Conservation (phyloP, 35 echinoderm and acorn worm genomes). For the Amphiura filiformis region DNA sequence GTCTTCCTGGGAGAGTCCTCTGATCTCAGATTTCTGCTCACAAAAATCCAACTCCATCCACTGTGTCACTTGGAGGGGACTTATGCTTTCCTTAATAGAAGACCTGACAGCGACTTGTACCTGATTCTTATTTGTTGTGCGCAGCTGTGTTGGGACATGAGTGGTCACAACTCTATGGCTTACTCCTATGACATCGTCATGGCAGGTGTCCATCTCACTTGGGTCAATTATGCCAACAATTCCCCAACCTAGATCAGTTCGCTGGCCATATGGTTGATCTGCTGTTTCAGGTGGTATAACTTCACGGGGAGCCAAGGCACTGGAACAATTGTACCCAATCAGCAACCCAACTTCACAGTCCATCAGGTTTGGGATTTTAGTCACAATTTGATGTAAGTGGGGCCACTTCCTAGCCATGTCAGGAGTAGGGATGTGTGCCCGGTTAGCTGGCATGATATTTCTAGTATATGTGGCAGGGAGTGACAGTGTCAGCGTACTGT, state of each 20-base stretch:
- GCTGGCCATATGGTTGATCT: conserved; percentile 46
- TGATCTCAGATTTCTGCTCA: conserved; percentile 3
- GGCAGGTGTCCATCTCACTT: background rate
- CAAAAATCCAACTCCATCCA: conserved; percentile 44
- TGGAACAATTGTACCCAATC: conserved; percentile 75
- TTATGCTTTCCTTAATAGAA: conserved; percentile 13
- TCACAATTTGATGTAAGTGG: conserved; percentile 51
- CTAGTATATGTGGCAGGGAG: conserved; percentile 49
- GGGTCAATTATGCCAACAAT: conserved; percentile 21
- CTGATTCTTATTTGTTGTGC: background rate
- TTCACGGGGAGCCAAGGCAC: conserved; percentile 42
- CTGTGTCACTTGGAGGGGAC: background rate
- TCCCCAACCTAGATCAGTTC: conserved; percentile 53
- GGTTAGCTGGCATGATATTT: conserved; percentile 36
- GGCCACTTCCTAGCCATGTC: conserved; percentile 44
- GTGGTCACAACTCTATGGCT: conserved; percentile 11
- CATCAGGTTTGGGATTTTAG: conserved; percentile 33
- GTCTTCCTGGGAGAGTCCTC: conserved; percentile 46
- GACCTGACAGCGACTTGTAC: conserved; percentile 17
- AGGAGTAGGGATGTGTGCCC: conserved; percentile 49
- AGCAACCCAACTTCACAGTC: conserved; percentile 63
- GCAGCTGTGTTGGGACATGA: background rate
- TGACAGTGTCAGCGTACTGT: conserved; percentile 13
- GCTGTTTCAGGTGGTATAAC: conserved; percentile 18
- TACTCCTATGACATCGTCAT: background rate